Evolutionary conservation across 2,888 invertebrate genomes (phyloP).

Genomic region (Steinernema carpocapsae): DNA sequence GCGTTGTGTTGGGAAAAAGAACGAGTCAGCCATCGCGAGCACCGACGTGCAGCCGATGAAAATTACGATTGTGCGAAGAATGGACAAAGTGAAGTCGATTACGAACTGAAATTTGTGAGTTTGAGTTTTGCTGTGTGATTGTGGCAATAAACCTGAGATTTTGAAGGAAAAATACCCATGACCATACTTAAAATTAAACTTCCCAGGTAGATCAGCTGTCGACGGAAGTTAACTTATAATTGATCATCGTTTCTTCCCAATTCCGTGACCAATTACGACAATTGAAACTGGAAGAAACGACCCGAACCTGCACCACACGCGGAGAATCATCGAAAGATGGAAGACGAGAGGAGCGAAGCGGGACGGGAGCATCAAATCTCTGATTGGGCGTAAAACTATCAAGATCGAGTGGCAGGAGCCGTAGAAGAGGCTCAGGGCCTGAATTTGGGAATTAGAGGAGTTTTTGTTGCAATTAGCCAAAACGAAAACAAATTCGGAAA

Average conservation of each 20-base stretch:
- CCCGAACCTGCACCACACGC: too few relatives aligned
- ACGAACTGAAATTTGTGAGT: not conserved
- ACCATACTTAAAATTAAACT: too few relatives aligned
- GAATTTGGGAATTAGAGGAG: not conserved
- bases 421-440: not conserved
- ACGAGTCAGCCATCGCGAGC: conserved; percentile 8
- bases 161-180: too few relatives aligned
- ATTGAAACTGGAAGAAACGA: too few relatives aligned
- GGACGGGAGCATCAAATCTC: conserved; percentile 1
- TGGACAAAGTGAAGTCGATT: not conserved
- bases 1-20: not conserved
- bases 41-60: conserved; percentile 14
- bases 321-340: too few relatives aligned
- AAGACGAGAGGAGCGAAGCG: too few relatives aligned
- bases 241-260: conserved; percentile 15
- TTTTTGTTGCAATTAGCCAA: conserved; percentile 22
- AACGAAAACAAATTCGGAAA: conserved; percentile 2
- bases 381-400: not conserved
- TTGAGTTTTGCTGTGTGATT: not conserved
- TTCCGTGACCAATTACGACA: conserved; percentile 11
- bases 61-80: not conserved
- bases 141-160: too few relatives aligned
- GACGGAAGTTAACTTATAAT: not conserved
- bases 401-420: not conserved
- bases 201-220: not conserved